Base-by-base conservation (phyloP, 2,888 invertebrate genomes). In the Heteropelma amictum region DNA sequence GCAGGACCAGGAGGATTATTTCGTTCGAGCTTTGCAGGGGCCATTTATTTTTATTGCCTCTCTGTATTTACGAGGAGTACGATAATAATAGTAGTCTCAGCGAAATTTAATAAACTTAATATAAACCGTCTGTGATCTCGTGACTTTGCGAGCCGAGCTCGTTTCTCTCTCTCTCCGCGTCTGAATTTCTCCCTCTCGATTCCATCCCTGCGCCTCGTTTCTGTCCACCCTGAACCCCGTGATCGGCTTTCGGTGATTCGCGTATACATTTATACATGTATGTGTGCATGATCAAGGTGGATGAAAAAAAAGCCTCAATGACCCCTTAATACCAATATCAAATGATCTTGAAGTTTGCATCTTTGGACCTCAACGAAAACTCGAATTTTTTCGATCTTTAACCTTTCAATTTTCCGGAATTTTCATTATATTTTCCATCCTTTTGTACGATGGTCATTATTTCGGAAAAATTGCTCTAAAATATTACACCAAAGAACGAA, bases 61-160 rank as follows among this genome's bases (percentile, higher is more conserved):
- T n/a, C n/a, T n/a, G n/a, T 19, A 4, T 84, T 84, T 84, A 80
- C 79, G 76, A 58, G 72, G 80, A 75, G 80, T n/a, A n/a, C n/a
- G 79, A 77, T 76, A 87, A 87, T 85, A 86, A 87, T 83, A 86
- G 85, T 76, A 82, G 83, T 86, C 86, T 86, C 84, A 85, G 84
- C 83, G 77, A 83, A 87, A 88, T 88, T 82, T 84, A 88, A 88
- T 88, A 88, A 88, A 87, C 84, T 82, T 84, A n/a, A n/a, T 83
- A 83, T 83, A 85, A 87, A 85, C 85, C 84, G 80, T 76, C 76
- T 64, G 80, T 82, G 83, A 84, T 83, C 80, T 81, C 63, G 42
- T 56, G 54, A 73, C 33, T 73, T 81, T 81, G 79, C 79, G 70
- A 76, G 79, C 17, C 72, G 77, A 77, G 30, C 40, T 53, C 73